Evolutionary conservation across 2,888 invertebrate genomes (phyloP).

Genomic region (Stenodema calcarata): DNA sequence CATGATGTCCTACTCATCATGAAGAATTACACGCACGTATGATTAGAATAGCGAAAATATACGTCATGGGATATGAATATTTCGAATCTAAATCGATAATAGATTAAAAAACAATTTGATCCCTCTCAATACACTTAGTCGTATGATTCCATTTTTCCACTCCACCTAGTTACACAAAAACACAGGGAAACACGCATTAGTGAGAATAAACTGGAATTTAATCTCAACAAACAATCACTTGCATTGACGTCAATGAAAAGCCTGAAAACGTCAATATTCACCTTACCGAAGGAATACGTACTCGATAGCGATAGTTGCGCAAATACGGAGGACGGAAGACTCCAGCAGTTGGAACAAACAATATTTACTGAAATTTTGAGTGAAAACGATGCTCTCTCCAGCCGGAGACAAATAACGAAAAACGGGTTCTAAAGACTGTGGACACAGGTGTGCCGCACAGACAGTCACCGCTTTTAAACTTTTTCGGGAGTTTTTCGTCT

Average conservation of each 20-base stretch:
- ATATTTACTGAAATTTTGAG: slow-evolving; percentile 18
- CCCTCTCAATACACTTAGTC: no score
- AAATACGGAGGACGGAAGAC: neutral
- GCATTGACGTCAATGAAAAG: neutral
- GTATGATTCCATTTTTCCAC: no score
- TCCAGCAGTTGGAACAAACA: neutral
- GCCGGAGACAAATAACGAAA: slow-evolving; percentile 13
- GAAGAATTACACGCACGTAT: no score
- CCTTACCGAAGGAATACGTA: neutral
- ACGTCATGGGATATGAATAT: no score
- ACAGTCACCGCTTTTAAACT: slow-evolving; percentile 1
- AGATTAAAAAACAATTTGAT: no score
- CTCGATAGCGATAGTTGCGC: neutral
- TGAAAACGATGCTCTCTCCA: slow-evolving; percentile 3
- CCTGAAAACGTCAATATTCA: neutral
- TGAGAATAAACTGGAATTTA: neutral
- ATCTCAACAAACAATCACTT: neutral
- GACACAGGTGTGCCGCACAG: slow-evolving; percentile 9
- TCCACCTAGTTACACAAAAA: no score
- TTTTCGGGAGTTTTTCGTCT: neutral
- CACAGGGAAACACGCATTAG: neutral
- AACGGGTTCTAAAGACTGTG: slow-evolving; percentile 4
- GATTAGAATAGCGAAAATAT: no score
- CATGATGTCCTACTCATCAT: no score
- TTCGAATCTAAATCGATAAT: no score